Evolutionary conservation across 1,140 invertebrate species (phyloP), one percentile per base, ranked within the genome.

Genomic region (Cyclina sinensis): DNA sequence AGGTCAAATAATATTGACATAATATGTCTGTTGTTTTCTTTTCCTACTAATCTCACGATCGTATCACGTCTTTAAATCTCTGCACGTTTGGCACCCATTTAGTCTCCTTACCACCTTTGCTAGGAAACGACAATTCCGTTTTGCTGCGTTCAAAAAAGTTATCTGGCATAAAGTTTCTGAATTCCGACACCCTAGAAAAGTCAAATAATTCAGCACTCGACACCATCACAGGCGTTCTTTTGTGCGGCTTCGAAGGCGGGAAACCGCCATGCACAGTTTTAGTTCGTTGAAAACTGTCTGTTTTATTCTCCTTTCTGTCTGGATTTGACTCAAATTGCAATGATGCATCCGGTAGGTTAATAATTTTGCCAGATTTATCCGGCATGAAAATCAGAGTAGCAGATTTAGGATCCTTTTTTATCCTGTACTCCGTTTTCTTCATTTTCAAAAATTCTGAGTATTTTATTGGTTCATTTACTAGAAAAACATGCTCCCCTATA

Each of bases 171-270:
- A 57, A 79, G n/a, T 65, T 46, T 43, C 62, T 57, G 14, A 80
- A 68, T 79, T 87, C 74, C 1, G 73, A 59, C n/a, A 79, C 21
- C 51, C 79, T 57, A 39, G 85, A 87, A 48, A 87, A 87, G 46
- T 86, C 85, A 80, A 87, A 87, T 2, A 87, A 9, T 46, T 87
- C 85, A 5, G 85, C 85, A 54, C 76, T 87, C 12, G 84, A 68
- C 4, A 87, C 85, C 35, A 46, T 43, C 0, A 59, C 85, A 21
- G 85, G 85, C 5, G 76, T 78, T 65, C 85, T 27, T 51, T 80
- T 87, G 1, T 80, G 27, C 14, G 14, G 68, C 21, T 21, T 80
- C 32, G 48, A 57, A 5, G 57, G 37, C 5, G 46, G 74, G 27
- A 78, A 70, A 11, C 76, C 73, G 2, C 30, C 32, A 21, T 39